Evolutionary conservation across 2,113 vertebrate species (phyloP).

Genomic region (Haemorhous mexicanus): DNA sequence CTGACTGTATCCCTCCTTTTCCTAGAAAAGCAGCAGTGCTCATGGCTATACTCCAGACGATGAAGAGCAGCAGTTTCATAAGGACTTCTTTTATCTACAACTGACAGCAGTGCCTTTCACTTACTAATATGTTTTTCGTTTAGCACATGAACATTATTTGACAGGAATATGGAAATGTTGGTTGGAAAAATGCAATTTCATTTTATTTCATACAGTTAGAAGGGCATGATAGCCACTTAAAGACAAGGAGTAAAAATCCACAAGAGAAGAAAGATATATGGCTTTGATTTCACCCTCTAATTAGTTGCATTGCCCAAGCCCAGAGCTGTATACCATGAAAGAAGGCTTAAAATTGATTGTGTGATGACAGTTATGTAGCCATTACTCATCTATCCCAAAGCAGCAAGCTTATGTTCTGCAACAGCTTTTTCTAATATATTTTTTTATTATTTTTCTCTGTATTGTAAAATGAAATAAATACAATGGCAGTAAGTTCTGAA

Average conservation of each 20-base stretch:
- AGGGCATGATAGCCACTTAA: not conserved
- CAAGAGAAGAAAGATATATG: conserved; percentile 18
- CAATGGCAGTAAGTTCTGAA: not conserved
- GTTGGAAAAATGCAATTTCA: not conserved
- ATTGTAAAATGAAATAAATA: not conserved
- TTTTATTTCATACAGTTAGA: not conserved
- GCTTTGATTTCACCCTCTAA: conserved; percentile 44
- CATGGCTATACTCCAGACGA: not conserved
- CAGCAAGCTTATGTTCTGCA: not conserved
- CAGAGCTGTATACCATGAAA: conserved; percentile 8
- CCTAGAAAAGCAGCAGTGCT: not conserved
- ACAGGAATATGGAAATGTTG: not conserved
- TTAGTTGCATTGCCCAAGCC: not conserved
- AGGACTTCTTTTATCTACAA: not conserved
- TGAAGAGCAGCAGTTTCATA: not conserved
- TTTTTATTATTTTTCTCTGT: conserved; percentile 1
- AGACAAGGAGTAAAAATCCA: conserved; percentile 11
- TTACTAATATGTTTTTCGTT: not conserved
- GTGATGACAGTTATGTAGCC: conserved; percentile 46
- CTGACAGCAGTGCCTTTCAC: not conserved
- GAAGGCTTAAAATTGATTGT: conserved; percentile 24
- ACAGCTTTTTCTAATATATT: conserved; percentile 22
- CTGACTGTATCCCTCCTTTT: not conserved
- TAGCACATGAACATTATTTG: not conserved
- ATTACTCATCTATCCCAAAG: conserved; percentile 32